Conservation (phyloP, 2,113 vertebrate species). For the Microcebus jonahi region DNA sequence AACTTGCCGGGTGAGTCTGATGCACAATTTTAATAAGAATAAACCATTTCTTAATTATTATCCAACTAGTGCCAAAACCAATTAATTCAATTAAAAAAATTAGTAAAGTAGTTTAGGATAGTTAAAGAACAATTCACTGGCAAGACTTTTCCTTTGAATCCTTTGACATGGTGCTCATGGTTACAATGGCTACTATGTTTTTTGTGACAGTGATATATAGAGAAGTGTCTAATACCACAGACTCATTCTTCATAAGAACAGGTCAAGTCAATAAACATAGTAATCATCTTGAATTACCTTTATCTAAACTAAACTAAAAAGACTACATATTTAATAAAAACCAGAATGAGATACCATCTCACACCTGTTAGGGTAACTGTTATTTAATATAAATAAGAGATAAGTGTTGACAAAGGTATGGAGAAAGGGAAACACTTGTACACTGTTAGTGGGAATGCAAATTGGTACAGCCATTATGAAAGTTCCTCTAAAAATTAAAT, state of each 20-base stretch:
- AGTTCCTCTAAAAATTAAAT: background rate
- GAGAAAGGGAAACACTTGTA: background rate
- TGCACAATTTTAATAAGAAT: constrained; percentile 4
- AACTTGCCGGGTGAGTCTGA: background rate
- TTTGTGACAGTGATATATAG: background rate
- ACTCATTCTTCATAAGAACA: background rate
- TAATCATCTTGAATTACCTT: background rate
- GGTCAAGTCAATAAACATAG: background rate
- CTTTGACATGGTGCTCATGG: background rate
- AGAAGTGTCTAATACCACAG: background rate
- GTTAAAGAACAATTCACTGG: background rate
- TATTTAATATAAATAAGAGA: background rate
- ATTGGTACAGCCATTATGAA: background rate
- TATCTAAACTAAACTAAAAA: background rate
- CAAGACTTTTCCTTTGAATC: background rate
- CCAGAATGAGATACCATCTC: background rate
- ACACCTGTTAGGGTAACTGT: background rate
- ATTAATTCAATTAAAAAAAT: constrained; percentile 14
- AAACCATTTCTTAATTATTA: background rate
- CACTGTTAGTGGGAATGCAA: background rate
- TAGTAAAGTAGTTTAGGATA: background rate
- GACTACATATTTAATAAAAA: background rate
- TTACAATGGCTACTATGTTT: background rate
- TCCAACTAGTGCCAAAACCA: background rate
- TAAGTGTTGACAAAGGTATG: background rate